A percentile compares a stretch with the other conserved stretches of the same genome.
These are phyloP conservation scores for Heliocidaris tuberculata DNA, from an alignment of 35 echinoderm and acorn worm species.

Conservation along the genomic window DNA sequence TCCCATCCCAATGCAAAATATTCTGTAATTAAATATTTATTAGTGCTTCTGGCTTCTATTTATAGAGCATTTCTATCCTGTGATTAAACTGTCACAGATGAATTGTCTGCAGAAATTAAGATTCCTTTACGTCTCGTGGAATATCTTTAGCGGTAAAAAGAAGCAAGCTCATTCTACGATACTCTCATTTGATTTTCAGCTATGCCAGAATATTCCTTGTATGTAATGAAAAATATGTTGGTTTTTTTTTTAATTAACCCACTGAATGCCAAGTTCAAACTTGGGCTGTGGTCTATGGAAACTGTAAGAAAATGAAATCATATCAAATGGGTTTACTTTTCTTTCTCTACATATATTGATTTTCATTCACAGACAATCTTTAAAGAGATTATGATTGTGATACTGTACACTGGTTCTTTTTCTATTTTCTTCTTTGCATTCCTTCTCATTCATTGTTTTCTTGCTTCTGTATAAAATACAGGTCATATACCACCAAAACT, in stretches of 20 bases:
- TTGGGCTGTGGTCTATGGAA: too few relatives aligned
- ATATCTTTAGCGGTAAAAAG: neutral
- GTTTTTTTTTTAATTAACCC: too few relatives aligned
- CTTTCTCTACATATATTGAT: too few relatives aligned
- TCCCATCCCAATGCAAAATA: neutral
- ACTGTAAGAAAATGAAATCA: too few relatives aligned
- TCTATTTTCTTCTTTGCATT: neutral
- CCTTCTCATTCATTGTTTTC: neutral
- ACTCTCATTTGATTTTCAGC: too few relatives aligned
- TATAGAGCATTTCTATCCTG: neutral
- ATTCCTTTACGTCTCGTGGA: neutral
- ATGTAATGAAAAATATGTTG: too few relatives aligned
- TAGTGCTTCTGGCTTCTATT: neutral
- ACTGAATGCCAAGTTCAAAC: too few relatives aligned
- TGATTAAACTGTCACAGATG: conserved; percentile 3
- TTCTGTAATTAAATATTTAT: neutral
- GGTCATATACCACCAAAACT: neutral
- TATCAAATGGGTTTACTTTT: too few relatives aligned
- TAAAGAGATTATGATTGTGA: too few relatives aligned
- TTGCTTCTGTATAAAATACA: neutral
- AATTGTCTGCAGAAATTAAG: neutral
- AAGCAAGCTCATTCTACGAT: neutral
- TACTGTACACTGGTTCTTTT: neutral
- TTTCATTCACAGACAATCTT: too few relatives aligned
- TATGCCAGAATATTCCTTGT: too few relatives aligned